These are phyloP conservation scores for Myiopsitta monachus DNA, from an alignment of 2,113 vertebrate genomes.

Conservation along the genomic window DNA sequence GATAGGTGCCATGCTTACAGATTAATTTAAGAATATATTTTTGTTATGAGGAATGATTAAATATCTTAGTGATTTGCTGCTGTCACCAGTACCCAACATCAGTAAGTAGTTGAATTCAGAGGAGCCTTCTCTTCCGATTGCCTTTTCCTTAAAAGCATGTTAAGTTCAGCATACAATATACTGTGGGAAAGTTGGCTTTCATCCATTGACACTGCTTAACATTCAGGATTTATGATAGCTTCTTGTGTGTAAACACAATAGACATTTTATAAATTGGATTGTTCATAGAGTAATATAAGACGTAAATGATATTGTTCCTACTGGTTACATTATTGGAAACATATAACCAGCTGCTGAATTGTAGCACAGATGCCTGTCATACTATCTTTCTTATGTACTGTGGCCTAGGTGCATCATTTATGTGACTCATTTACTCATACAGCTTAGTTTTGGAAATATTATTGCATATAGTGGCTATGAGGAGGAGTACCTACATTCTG, in stretches of 20 bases:
- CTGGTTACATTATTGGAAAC: background rate
- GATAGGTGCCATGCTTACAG: background rate
- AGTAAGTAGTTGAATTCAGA: background rate
- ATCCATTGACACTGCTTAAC: slow-evolving; percentile 60
- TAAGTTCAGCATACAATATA: slow-evolving; percentile 16
- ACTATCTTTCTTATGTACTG: background rate
- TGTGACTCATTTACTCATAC: background rate
- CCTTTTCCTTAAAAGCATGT: slow-evolving; percentile 4
- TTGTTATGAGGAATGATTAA: background rate
- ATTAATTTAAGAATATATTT: background rate
- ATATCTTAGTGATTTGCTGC: slow-evolving; percentile 15
- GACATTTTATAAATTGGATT: slow-evolving; percentile 69
- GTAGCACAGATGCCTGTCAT: background rate
- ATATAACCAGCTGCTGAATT: slow-evolving; percentile 13
- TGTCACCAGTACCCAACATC: slow-evolving; percentile 9
- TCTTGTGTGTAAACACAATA: slow-evolving; percentile 60
- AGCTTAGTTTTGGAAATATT: background rate
- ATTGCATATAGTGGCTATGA: background rate
- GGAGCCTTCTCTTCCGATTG: background rate
- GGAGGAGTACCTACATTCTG: background rate
- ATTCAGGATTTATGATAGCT: slow-evolving; percentile 64
- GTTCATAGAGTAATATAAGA: slow-evolving; percentile 54
- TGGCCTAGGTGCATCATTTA: background rate
- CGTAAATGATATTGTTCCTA: slow-evolving; percentile 46
- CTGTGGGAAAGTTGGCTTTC: slow-evolving; percentile 53